phyloP scores from a whole-genome alignment of 2,888 invertebrate species.

The Apamea anceps region DNA sequence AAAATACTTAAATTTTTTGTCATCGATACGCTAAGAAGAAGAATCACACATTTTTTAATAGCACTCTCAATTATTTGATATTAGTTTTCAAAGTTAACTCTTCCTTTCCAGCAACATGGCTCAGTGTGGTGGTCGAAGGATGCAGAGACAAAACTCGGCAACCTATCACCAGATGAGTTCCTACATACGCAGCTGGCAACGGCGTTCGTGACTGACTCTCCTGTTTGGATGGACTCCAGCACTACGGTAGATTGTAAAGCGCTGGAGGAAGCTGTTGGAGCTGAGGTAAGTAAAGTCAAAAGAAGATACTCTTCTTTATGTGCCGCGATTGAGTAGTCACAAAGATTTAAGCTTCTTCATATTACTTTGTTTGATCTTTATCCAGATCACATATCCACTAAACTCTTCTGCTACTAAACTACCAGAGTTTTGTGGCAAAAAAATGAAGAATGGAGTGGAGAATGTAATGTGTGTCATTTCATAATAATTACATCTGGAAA shows the following conservation, averaged over 20 bases:
- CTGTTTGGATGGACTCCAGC: slow-evolving; percentile 99
- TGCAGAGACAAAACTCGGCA: slow-evolving; percentile 91
- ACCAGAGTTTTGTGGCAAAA: no score
- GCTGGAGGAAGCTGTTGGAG: slow-evolving; percentile 94
- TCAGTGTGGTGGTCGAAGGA: slow-evolving; percentile 98
- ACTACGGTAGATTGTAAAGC: slow-evolving; percentile 92
- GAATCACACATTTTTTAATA: background rate
- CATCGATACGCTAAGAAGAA: no score
- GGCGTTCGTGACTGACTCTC: slow-evolving; percentile 95
- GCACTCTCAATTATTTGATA: background rate
- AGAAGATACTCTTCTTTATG: background rate
- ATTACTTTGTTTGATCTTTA: background rate
- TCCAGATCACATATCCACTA: background rate
- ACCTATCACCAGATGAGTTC: slow-evolving; percentile 93
- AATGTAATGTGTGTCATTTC: background rate
- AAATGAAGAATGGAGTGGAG: no score
- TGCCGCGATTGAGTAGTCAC: background rate
- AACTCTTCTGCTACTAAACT: background rate
- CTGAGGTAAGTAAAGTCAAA: slow-evolving; percentile 90
- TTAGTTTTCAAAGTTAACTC: background rate
- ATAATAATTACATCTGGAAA: background rate
- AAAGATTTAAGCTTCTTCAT: background rate
- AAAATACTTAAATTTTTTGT: no score
- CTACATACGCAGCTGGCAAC: slow-evolving; percentile 95
- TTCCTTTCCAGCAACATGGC: slow-evolving; percentile 96